Conservation (phyloP, 2,888 invertebrate species). For the Cetonia aurata region DNA sequence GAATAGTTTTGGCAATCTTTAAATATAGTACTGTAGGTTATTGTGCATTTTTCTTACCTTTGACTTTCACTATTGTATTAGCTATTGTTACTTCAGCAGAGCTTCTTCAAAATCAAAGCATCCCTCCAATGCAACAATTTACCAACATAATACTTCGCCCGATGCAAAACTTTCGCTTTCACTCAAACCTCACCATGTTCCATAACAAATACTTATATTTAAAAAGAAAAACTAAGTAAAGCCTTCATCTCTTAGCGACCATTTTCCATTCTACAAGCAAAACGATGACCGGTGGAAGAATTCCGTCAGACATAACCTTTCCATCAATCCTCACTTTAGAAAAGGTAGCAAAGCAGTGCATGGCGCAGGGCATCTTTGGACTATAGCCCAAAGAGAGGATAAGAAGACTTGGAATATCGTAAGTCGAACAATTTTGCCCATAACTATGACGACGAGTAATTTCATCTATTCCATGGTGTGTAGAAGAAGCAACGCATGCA, state of each 20-base stretch:
- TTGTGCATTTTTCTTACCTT: no score
- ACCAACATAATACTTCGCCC: no score
- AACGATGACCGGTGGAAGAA: constrained; percentile 95
- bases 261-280: constrained; percentile 89
- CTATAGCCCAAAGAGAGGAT: constrained; percentile 79
- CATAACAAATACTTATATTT: no score
- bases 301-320: constrained; percentile 90
- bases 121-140: no score
- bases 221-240: no score
- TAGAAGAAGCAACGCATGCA: constrained; percentile 71
- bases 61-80: no score
- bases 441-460: not conserved
- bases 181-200: no score
- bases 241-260: constrained; percentile 73
- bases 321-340: constrained; percentile 91
- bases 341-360: constrained; percentile 89
- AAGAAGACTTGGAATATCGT: constrained; percentile 72
- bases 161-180: no score
- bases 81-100: no score
- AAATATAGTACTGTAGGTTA: no score
- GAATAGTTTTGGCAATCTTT: no score
- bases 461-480: constrained; percentile 40
- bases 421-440: constrained; percentile 54
- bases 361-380: constrained; percentile 92
- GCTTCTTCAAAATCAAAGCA: no score